These are phyloP conservation scores for Drosophila jambulina DNA, from an alignment of 1,140 invertebrate species.

Conservation along the genomic window DNA sequence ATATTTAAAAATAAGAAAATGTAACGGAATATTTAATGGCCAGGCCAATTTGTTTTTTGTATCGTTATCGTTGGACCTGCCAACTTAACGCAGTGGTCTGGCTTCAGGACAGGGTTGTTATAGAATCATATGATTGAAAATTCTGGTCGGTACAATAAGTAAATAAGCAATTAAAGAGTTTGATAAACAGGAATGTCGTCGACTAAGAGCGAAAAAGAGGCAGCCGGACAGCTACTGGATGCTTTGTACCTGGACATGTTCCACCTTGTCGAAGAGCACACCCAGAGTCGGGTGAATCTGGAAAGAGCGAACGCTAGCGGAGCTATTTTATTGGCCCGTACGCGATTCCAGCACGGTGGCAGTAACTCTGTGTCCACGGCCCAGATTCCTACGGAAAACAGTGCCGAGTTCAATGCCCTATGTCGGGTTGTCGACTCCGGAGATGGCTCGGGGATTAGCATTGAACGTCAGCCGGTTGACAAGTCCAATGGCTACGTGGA, in stretches of 20 bases:
- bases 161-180: slow-evolving; percentile 1
- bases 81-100: slow-evolving; percentile 8
- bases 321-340: slow-evolving; percentile 73
- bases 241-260: slow-evolving; percentile 72
- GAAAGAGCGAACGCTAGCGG: slow-evolving; percentile 69
- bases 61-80: slow-evolving; percentile 19
- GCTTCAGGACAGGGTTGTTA: slow-evolving; percentile 33
- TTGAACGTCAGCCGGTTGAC: slow-evolving; percentile 57
- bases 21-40: neutral
- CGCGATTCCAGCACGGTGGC: slow-evolving; percentile 76
- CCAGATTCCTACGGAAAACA: slow-evolving; percentile 81
- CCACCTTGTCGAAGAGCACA: slow-evolving; percentile 77
- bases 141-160: slow-evolving; percentile 20
- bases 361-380: slow-evolving; percentile 60
- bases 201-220: slow-evolving; percentile 30
- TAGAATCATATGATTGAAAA: slow-evolving; percentile 61
- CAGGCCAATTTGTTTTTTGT: slow-evolving; percentile 1
- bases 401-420: slow-evolving; percentile 77
- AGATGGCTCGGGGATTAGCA: slow-evolving; percentile 24
- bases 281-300: slow-evolving; percentile 69
- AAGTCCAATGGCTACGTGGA: slow-evolving; percentile 84
- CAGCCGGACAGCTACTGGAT: slow-evolving; percentile 71
- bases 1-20: neutral
- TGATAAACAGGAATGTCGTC: slow-evolving; percentile 38
- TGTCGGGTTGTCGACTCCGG: slow-evolving; percentile 47